Evolutionary conservation across 2,888 invertebrate genomes (phyloP).

Genomic region (Rhagonycha fulva): DNA sequence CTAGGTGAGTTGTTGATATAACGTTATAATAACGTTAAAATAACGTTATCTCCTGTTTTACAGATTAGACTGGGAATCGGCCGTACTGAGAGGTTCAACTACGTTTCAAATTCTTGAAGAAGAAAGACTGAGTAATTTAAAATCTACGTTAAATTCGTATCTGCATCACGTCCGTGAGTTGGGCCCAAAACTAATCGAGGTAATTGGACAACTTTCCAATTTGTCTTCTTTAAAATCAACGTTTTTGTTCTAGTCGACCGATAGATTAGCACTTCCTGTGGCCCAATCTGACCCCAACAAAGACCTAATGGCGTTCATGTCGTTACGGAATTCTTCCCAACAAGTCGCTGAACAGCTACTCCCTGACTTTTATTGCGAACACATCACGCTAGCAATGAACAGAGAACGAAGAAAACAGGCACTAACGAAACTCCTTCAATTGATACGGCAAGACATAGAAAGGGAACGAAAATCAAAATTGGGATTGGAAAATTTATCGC

Average conservation of each 20-base stretch:
- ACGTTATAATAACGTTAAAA: background rate
- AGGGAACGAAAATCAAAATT: slow-evolving; percentile 87
- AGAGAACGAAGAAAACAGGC: slow-evolving; percentile 86
- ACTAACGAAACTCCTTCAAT: slow-evolving; percentile 79
- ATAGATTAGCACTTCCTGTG: slow-evolving; percentile 70
- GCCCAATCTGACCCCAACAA: slow-evolving; percentile 73
- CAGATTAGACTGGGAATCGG: slow-evolving; percentile 90
- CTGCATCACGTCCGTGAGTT: slow-evolving; percentile 70
- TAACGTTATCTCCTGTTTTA: slow-evolving; percentile 15
- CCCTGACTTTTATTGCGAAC: slow-evolving; percentile 95
- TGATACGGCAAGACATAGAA: slow-evolving; percentile 87
- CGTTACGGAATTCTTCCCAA: slow-evolving; percentile 67
- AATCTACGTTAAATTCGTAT: slow-evolving; percentile 69
- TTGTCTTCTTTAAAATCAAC: background rate
- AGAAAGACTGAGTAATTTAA: slow-evolving; percentile 82
- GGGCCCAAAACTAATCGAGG: slow-evolving; percentile 77
- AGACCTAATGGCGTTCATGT: slow-evolving; percentile 66
- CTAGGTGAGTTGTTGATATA: slow-evolving; percentile 61
- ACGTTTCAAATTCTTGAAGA: slow-evolving; percentile 89
- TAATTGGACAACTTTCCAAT: slow-evolving; percentile 44
- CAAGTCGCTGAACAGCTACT: slow-evolving; percentile 78
- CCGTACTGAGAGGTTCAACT: slow-evolving; percentile 83
- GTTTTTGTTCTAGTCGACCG: slow-evolving; percentile 64
- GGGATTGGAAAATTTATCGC: slow-evolving; percentile 85
- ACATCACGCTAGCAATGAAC: slow-evolving; percentile 92